Percentiles rank a stretch among this genome's conserved stretches.
These are phyloP conservation scores for Drosophila varians DNA, from an alignment of 1,140 invertebrate genomes.

Conservation along the genomic window DNA sequence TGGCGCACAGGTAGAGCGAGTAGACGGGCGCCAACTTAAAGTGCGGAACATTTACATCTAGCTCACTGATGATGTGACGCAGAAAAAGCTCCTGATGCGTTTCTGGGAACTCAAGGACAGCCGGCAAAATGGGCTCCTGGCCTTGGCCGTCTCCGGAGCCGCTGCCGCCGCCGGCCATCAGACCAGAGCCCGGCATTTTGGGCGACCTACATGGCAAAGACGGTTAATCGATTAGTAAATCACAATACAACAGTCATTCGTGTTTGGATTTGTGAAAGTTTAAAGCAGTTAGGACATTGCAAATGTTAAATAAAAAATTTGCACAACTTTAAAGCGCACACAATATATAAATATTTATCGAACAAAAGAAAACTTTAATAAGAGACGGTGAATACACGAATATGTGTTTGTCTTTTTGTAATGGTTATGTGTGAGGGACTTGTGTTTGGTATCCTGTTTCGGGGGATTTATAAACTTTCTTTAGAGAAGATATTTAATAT, in stretches of 20 bases:
- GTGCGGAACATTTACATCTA: constrained; percentile 92
- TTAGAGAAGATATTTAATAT: constrained; percentile 9
- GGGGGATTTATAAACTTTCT: not conserved
- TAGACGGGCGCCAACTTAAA: constrained; percentile 97
- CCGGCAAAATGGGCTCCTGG: constrained; percentile 95
- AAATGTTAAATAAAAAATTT: not conserved
- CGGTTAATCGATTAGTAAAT: constrained; percentile 49
- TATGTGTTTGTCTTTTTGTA: constrained; percentile 10
- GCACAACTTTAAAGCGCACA: constrained; percentile 31
- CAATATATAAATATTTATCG: constrained; percentile 4
- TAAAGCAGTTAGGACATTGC: constrained; percentile 29
- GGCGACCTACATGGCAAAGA: constrained; percentile 53
- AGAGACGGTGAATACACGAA: constrained; percentile 26
- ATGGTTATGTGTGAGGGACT: constrained; percentile 6
- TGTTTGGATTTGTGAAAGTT: not conserved
- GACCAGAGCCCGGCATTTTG: constrained; percentile 65
- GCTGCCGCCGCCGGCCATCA: constrained; percentile 60
- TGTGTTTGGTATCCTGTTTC: constrained; percentile 34
- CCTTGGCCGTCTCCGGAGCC: constrained; percentile 83
- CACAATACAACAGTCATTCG: constrained; percentile 15
- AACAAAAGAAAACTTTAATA: constrained; percentile 14
- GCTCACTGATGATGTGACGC: constrained; percentile 92
- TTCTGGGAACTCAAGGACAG: constrained; percentile 96
- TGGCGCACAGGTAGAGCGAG: constrained; percentile 95
- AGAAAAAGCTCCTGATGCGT: constrained; percentile 96